A percentile compares a stretch with the other conserved stretches of the same genome.
Evolutionary conservation across 2,113 vertebrate genomes (phyloP).

Genomic region (Syngnathoides biaculeatus): DNA sequence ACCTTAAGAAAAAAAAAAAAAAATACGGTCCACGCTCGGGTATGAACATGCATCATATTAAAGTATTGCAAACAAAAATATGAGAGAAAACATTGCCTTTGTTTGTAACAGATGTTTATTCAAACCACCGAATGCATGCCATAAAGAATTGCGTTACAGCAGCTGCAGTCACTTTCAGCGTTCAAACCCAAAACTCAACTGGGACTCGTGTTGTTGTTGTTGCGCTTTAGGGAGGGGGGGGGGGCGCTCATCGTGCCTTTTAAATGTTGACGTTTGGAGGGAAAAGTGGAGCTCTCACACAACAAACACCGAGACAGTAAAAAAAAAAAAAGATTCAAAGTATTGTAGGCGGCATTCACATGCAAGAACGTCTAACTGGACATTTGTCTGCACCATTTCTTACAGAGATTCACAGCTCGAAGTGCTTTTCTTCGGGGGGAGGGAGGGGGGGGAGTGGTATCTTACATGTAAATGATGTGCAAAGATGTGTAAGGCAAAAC

Average conservation of each 20-base stretch:
- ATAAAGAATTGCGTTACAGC: slow-evolving; percentile 65
- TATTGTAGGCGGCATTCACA: slow-evolving; percentile 84
- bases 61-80: neutral
- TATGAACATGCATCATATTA: neutral
- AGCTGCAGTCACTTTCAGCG: slow-evolving; percentile 56
- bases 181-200: slow-evolving; percentile 23
- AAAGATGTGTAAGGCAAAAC: no score
- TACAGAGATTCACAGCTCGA: slow-evolving; percentile 76
- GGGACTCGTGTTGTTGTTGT: neutral
- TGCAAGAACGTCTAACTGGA: slow-evolving; percentile 78
- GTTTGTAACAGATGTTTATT: slow-evolving; percentile 72
- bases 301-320: slow-evolving; percentile 79
- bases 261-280: slow-evolving; percentile 64
- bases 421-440: slow-evolving; percentile 39
- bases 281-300: slow-evolving; percentile 81
- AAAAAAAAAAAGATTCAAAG: slow-evolving; percentile 71
- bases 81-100: neutral
- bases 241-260: slow-evolving; percentile 54
- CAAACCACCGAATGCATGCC: slow-evolving; percentile 74
- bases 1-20: neutral
- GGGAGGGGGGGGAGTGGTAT: slow-evolving; percentile 51
- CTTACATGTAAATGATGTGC: slow-evolving; percentile 62
- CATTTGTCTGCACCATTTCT: slow-evolving; percentile 69
- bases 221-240: slow-evolving; percentile 15
- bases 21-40: neutral